Conservation (phyloP, 2,797 vertebrate species). For the Danio choprae region DNA sequence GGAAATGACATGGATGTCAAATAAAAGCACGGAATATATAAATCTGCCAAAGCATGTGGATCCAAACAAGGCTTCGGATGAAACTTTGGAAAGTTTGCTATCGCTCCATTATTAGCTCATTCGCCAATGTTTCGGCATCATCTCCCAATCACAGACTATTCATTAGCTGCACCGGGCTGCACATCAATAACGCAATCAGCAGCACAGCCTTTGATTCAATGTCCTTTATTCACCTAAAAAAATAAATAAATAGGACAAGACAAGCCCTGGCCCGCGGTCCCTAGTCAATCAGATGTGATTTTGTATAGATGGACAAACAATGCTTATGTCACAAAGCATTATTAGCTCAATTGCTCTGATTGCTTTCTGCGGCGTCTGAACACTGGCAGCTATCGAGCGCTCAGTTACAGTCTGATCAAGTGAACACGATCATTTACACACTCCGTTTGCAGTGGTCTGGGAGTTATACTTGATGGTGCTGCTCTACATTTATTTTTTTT, state of each 20-base stretch:
- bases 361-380: constrained; percentile 7
- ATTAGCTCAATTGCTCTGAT: constrained; percentile 31
- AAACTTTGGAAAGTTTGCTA: constrained; percentile 11
- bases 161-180: constrained; percentile 50
- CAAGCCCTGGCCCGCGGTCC: constrained; percentile 13
- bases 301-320: constrained; percentile 17
- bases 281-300: constrained; percentile 35
- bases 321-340: constrained; percentile 29
- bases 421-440: constrained; percentile 38
- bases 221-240: constrained; percentile 36
- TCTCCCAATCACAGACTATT: constrained; percentile 55
- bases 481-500: background rate
- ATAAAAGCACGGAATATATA: constrained; percentile 43
- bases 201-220: constrained; percentile 25
- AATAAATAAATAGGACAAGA: constrained; percentile 10
- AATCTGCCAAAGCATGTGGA: constrained; percentile 18
- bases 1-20: constrained; percentile 34
- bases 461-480: background rate
- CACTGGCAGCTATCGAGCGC: constrained; percentile 27
- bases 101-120: constrained; percentile 20
- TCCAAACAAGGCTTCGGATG: constrained; percentile 18
- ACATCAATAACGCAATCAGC: constrained; percentile 58
- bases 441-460: background rate
- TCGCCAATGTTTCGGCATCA: background rate
- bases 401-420: constrained; percentile 45